These are phyloP conservation scores for Petromus typicus DNA, from an alignment of 2,113 vertebrate genomes.

Conservation along the genomic window DNA sequence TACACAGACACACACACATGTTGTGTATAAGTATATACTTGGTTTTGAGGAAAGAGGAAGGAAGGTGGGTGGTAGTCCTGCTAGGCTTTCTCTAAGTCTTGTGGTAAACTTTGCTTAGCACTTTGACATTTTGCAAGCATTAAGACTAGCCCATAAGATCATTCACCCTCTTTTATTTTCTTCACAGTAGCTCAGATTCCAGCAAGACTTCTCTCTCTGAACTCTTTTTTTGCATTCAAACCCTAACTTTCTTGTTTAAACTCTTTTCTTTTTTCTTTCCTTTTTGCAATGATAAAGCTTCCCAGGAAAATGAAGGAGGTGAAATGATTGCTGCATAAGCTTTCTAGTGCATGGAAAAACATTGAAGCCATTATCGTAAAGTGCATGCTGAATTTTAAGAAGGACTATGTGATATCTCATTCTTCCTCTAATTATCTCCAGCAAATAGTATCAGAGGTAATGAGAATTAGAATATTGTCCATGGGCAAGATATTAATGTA, in stretches of 20 bases:
- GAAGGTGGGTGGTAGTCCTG: constrained; percentile 50
- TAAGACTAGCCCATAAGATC: constrained; percentile 74
- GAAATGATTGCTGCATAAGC: constrained; percentile 36
- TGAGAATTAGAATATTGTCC: constrained; percentile 57
- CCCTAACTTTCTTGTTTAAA: constrained; percentile 63
- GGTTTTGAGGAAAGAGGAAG: constrained; percentile 32
- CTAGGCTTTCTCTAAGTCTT: constrained; percentile 44
- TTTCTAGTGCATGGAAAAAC: constrained; percentile 32
- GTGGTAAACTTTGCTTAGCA: constrained; percentile 19
- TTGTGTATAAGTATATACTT: background rate
- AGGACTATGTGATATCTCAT: constrained; percentile 7
- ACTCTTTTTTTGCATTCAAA: constrained; percentile 58
- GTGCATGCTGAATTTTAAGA: constrained; percentile 67
- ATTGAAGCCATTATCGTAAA: constrained; percentile 52
- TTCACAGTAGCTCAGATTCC: constrained; percentile 70
- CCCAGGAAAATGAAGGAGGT: constrained; percentile 55
- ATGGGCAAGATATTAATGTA: constrained; percentile 57
- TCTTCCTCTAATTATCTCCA: constrained; percentile 61
- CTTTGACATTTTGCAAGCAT: constrained; percentile 76
- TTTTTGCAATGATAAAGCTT: constrained; percentile 38
- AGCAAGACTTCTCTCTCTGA: constrained; percentile 59
- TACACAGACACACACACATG: background rate
- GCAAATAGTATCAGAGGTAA: constrained; percentile 34
- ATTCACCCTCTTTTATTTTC: constrained; percentile 76
- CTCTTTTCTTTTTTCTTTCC: constrained; percentile 42